Evolutionary conservation across 2,888 invertebrate genomes (phyloP).

Genomic region (Leptinotarsa tumamoca): DNA sequence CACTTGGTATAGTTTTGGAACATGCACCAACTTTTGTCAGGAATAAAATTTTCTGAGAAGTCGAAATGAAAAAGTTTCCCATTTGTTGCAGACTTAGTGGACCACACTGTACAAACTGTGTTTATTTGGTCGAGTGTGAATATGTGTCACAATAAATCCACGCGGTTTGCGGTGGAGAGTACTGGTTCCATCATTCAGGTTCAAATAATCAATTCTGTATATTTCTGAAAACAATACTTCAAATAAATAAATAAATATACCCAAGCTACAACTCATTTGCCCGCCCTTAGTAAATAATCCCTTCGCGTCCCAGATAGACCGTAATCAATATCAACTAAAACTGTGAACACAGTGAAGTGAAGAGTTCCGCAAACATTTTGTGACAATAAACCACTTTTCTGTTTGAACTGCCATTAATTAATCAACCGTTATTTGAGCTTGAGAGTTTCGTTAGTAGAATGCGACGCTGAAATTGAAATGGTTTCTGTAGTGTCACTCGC

Average conservation of each 20-base stretch:
- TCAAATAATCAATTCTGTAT: too few relatives aligned
- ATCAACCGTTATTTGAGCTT: neutral
- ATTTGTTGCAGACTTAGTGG: too few relatives aligned
- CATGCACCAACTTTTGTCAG: too few relatives aligned
- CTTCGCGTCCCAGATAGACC: neutral
- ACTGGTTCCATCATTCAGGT: too few relatives aligned
- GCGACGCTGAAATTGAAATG: slow-evolving; percentile 1
- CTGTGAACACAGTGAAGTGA: slow-evolving; percentile 5
- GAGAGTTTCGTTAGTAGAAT: neutral
- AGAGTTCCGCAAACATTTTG: slow-evolving; percentile 10
- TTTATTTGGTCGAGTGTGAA: too few relatives aligned
- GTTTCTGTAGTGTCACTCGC: neutral
- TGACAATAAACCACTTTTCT: slow-evolving; percentile 14
- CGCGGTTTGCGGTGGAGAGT: too few relatives aligned
- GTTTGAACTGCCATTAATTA: slow-evolving; percentile 17
- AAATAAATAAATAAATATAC: neutral
- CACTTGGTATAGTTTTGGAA: too few relatives aligned
- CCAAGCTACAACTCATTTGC: neutral
- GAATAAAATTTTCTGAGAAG: too few relatives aligned
- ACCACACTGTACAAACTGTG: too few relatives aligned
- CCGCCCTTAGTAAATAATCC: neutral
- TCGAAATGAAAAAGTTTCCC: too few relatives aligned
- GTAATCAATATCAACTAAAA: slow-evolving; percentile 15
- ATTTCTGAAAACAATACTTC: too few relatives aligned
- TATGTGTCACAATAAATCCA: too few relatives aligned